These are phyloP conservation scores for Autographa gamma DNA, from an alignment of 2,888 invertebrate genomes.

Conservation along the genomic window DNA sequence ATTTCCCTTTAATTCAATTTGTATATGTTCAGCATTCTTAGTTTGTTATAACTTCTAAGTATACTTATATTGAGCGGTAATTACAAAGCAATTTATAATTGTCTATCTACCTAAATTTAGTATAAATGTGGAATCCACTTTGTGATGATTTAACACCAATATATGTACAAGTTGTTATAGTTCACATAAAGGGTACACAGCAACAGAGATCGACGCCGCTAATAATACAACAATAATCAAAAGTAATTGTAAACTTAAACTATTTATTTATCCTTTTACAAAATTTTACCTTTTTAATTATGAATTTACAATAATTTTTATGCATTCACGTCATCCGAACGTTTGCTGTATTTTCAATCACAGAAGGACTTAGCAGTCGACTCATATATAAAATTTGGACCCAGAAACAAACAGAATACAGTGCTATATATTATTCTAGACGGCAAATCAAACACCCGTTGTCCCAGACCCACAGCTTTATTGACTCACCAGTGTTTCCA, in stretches of 20 bases:
- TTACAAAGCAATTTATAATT: conserved; percentile 9
- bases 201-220: conserved; percentile 57
- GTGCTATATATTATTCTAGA: conserved; percentile 64
- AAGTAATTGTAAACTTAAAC: conserved; percentile 85
- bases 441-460: conserved; percentile 85
- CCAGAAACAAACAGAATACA: conserved; percentile 82
- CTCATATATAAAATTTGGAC: conserved; percentile 76
- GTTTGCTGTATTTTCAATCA: conserved; percentile 64
- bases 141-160: conserved; percentile 5
- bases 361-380: conserved; percentile 71
- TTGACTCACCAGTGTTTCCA: conserved; percentile 89
- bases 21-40: conserved; percentile 3
- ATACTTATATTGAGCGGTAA: conserved; percentile 6
- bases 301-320: conserved; percentile 85
- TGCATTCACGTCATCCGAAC: conserved; percentile 68
- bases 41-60: conserved; percentile 10
- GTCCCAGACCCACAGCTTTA: conserved; percentile 89
- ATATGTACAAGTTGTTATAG: conserved; percentile 21
- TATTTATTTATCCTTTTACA: conserved; percentile 88
- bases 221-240: conserved; percentile 82
- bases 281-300: conserved; percentile 79
- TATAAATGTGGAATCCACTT: background rate
- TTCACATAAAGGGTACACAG: conserved; percentile 42
- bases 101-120: conserved; percentile 7
- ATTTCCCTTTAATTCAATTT: conserved; percentile 7